phyloP scores from a whole-genome alignment of 2,888 invertebrate genomes.

The Hydriomena furcata region DNA sequence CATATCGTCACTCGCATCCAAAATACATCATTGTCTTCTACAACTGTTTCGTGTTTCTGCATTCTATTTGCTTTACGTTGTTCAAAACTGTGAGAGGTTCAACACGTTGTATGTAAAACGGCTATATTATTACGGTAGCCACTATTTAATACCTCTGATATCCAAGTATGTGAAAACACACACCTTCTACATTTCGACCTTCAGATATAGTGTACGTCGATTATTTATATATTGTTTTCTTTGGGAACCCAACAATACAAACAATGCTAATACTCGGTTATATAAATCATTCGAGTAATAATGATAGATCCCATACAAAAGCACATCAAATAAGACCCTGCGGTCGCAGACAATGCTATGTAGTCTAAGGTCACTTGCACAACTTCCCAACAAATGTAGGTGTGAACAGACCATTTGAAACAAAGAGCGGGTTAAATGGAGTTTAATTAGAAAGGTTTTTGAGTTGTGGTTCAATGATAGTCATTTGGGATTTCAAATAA shows the following conservation, averaged over 20 bases:
- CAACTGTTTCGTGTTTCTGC: no score
- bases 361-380: constrained; percentile 67
- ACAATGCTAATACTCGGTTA: neutral
- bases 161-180: no score
- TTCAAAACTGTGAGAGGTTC: no score
- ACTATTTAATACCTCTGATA: no score
- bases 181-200: no score
- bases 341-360: constrained; percentile 52
- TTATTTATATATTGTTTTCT: no score
- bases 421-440: constrained; percentile 12
- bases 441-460: constrained; percentile 20
- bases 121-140: no score
- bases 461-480: constrained; percentile 1
- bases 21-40: no score
- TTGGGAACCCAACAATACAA: neutral
- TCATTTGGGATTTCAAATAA: neutral
- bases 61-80: no score
- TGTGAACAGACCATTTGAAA: constrained; percentile 23
- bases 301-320: constrained; percentile 3
- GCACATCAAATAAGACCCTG: constrained; percentile 25
- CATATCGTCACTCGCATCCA: no score
- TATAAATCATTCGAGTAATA: neutral
- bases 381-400: constrained; percentile 42
- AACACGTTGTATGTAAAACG: no score
- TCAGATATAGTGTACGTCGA: no score